Percentiles rank a stretch among this genome's conserved stretches.
These are phyloP conservation scores for Columba janthina DNA, from an alignment of 2,113 vertebrate species.

Conservation along the genomic window DNA sequence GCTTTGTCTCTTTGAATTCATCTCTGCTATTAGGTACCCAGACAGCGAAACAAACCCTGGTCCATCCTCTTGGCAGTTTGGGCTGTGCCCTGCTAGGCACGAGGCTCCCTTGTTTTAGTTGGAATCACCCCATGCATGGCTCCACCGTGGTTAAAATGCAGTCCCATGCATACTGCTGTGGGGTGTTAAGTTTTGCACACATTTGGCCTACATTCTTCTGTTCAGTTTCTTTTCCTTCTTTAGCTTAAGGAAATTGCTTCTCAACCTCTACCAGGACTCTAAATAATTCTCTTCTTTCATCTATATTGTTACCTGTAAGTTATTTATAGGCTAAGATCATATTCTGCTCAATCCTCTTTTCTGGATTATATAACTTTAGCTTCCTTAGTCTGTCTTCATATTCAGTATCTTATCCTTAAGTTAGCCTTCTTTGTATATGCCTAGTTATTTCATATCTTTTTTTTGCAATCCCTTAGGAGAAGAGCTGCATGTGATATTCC, in stretches of 20 bases:
- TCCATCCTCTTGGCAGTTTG: neutral
- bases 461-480: neutral
- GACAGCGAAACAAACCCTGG: neutral
- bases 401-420: neutral
- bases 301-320: slow-evolving; percentile 39
- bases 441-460: neutral
- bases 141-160: neutral
- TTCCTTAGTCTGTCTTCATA: slow-evolving; percentile 29
- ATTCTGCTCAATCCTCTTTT: slow-evolving; percentile 48
- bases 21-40: neutral
- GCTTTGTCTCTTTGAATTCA: neutral
- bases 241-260: slow-evolving; percentile 15
- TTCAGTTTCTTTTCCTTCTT: neutral
- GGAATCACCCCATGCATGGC: accelerated
- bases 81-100: neutral
- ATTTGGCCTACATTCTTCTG: neutral
- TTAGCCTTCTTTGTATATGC: neutral
- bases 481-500: neutral
- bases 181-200: neutral
- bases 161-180: neutral
- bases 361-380: slow-evolving; percentile 37
- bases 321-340: slow-evolving; percentile 48
- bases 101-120: accelerated
- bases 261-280: neutral
- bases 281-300: slow-evolving; percentile 51